A percentile compares a stretch with the other conserved stretches of the same genome.
phyloP scores from a whole-genome alignment of 2,888 invertebrate genomes.

The Drosophila putrida region DNA sequence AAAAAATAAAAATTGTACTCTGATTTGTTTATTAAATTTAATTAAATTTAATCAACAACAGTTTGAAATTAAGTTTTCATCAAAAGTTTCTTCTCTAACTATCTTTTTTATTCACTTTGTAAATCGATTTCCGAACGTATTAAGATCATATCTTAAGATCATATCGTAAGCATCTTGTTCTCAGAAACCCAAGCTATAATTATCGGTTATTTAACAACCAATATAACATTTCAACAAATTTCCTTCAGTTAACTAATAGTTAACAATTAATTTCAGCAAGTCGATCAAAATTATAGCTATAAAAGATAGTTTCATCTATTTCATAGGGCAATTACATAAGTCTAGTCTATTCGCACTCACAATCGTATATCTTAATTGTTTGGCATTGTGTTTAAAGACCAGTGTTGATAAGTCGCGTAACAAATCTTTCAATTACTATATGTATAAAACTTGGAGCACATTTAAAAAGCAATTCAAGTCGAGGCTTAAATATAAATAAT shows the following conservation, averaged over 20 bases:
- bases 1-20: background rate
- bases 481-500: conserved; percentile 64
- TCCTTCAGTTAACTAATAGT: conserved; percentile 4
- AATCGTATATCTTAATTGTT: conserved; percentile 37
- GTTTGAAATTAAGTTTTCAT: background rate
- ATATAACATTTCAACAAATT: conserved; percentile 6
- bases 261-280: conserved; percentile 6
- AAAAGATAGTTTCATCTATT: background rate
- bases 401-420: conserved; percentile 59
- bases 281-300: background rate
- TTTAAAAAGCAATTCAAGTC: conserved; percentile 65
- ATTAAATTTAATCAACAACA: background rate
- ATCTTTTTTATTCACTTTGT: no score
- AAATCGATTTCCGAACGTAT: no score
- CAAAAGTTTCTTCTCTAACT: no score
- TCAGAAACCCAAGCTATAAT: conserved; percentile 1
- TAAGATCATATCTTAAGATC: background rate
- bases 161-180: background rate
- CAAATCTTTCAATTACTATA: conserved; percentile 72
- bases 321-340: conserved; percentile 10
- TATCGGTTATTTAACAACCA: conserved; percentile 5
- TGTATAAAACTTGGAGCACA: conserved; percentile 33
- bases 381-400: conserved; percentile 35
- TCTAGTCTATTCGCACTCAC: conserved; percentile 1
- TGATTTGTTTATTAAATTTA: background rate